These are phyloP conservation scores for Sialis lutaria DNA, from an alignment of 2,888 invertebrate species.

Conservation along the genomic window DNA sequence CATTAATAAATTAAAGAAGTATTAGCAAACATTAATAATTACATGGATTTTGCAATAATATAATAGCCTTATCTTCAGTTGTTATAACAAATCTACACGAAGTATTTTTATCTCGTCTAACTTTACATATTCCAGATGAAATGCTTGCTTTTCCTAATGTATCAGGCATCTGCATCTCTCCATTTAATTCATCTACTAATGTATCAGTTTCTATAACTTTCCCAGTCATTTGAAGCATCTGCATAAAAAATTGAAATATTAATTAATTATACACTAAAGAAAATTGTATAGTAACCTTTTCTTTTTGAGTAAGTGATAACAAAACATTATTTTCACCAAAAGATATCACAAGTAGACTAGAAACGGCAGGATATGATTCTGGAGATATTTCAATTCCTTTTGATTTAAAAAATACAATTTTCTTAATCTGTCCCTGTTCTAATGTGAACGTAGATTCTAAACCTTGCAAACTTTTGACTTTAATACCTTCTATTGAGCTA, in stretches of 20 bases:
- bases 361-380: constrained; percentile 7
- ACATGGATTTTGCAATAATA: constrained; percentile 45
- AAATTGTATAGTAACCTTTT: constrained; percentile 17
- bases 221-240: constrained; percentile 30
- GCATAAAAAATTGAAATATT: constrained; percentile 9
- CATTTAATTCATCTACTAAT: constrained; percentile 26
- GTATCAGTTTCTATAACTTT: constrained; percentile 23
- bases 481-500: constrained; percentile 9
- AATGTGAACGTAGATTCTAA: constrained; percentile 11
- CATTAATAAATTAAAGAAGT: background rate
- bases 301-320: constrained; percentile 13
- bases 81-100: constrained; percentile 45
- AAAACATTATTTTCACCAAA: constrained; percentile 22
- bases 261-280: background rate
- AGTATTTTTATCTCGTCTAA: constrained; percentile 11
- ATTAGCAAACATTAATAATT: background rate
- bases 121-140: constrained; percentile 6
- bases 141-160: constrained; percentile 5
- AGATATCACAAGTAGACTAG: constrained; percentile 24
- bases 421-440: constrained; percentile 7
- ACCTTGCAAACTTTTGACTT: constrained; percentile 7
- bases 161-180: constrained; percentile 21
- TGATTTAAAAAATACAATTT: constrained; percentile 9
- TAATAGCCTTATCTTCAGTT: constrained; percentile 47
- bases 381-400: background rate